Base-by-base conservation (phyloP, 2,113 vertebrate genomes). In the Neolamprologus sp. region DNA sequence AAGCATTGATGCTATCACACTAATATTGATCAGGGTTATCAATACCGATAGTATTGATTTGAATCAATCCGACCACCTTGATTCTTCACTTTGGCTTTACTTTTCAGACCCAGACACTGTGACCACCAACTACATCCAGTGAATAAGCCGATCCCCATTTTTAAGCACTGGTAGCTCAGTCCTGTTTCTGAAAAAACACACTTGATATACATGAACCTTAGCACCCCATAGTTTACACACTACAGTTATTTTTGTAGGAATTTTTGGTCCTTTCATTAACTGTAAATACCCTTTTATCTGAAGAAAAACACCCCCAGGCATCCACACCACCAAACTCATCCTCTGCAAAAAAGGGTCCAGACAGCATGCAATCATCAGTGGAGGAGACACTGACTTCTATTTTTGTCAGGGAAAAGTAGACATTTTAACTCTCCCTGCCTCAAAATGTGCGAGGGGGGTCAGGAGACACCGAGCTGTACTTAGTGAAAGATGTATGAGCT, bases 401-500 rank as follows among this genome's bases (percentile, higher is more conserved):
- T 85, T 71, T 63, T 71, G 78, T 23, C 17, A 33, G 81, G 13
- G 37, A 47, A 78, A 83, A 83, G 63, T 37, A 58, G 75, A 87
- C 81, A 40, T 88, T 83, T 91, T 60, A 58, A 82, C 81, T 85
- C 33, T 54, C 40, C 45, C 42, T 80, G 86, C 79, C 37, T 89
- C 63, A 2, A 13, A 23, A 37, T 78, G 40, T 87, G 75, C 17
- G 81, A 57, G 26, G 49, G 21, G 37, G 91, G 90, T 83, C 85
- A 90, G 84, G 23, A 87, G 87, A 89, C 90, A 31, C 84, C 13
- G 45, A 90, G 84, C 86, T 85, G 80, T 85, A 85, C 87, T 94
- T 91, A 84, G 92, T 88, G 83, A 85, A 85, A 93, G 91, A 93
- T 86, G 85, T 81, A 88, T 83, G 85, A 91, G 88, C 53, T 42